Evolutionary conservation across 2,797 vertebrate genomes (phyloP).

Genomic region (Centroberyx gerrardi): DNA sequence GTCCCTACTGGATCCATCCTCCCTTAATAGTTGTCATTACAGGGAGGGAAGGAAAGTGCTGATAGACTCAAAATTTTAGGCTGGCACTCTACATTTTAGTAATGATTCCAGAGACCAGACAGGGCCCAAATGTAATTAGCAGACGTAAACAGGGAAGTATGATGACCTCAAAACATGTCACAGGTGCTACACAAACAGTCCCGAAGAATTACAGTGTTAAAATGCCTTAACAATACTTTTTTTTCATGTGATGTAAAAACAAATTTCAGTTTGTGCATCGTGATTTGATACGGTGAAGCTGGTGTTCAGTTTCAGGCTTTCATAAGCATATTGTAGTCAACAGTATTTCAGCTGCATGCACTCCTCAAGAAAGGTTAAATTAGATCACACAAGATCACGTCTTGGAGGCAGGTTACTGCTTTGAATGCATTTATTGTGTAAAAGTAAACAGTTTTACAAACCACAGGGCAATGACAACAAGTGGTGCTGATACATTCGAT

Average conservation of each 20-base stretch:
- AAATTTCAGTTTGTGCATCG: slow-evolving; percentile 26
- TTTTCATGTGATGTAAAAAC: neutral
- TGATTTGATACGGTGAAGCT: slow-evolving; percentile 39
- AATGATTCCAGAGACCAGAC: slow-evolving; percentile 86
- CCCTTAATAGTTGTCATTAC: slow-evolving; percentile 86
- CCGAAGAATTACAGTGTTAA: slow-evolving; percentile 48
- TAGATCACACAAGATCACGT: slow-evolving; percentile 27
- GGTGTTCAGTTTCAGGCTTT: slow-evolving; percentile 31
- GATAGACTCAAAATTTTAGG: slow-evolving; percentile 82
- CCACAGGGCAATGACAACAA: slow-evolving; percentile 39
- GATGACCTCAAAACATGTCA: slow-evolving; percentile 61
- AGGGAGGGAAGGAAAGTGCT: slow-evolving; percentile 81
- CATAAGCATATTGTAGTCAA: slow-evolving; percentile 21
- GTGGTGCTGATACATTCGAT: slow-evolving; percentile 35
- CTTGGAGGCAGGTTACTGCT: slow-evolving; percentile 23
- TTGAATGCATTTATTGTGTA: neutral
- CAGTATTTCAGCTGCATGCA: neutral
- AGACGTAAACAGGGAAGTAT: slow-evolving; percentile 77
- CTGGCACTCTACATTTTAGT: slow-evolving; percentile 81
- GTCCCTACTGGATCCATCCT: slow-evolving; percentile 78
- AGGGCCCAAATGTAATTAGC: slow-evolving; percentile 85
- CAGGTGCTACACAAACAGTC: slow-evolving; percentile 24
- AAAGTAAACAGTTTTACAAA: slow-evolving; percentile 10
- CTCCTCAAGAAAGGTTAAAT: slow-evolving; percentile 18
- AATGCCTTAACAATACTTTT: slow-evolving; percentile 50